phyloP scores from a whole-genome alignment of 2,113 vertebrate species.

The Cryptomyrus ogoouensis region DNA sequence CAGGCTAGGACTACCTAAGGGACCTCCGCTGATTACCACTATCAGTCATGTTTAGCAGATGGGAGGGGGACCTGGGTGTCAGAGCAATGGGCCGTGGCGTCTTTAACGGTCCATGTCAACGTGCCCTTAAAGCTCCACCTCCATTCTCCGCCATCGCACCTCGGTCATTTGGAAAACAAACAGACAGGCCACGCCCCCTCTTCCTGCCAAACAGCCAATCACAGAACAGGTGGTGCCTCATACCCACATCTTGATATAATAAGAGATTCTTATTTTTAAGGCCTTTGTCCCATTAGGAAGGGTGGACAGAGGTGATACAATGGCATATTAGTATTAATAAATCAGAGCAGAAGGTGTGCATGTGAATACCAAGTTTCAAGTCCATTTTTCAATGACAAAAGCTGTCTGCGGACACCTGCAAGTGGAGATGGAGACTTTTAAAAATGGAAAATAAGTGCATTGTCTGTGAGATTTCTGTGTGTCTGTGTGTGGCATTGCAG shows the following conservation, averaged over 20 bases:
- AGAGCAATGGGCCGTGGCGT: slow-evolving; percentile 2
- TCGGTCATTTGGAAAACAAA: not conserved
- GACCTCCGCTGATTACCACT: slow-evolving; percentile 3
- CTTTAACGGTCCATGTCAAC: slow-evolving; percentile 5
- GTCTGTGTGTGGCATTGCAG: not conserved
- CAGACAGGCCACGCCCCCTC: not conserved
- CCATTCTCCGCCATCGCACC: not conserved
- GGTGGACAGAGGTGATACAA: not conserved
- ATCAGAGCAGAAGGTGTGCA: not conserved
- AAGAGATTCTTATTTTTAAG: not conserved
- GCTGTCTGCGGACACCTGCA: not conserved
- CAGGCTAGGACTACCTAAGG: not conserved
- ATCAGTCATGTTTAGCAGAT: slow-evolving; percentile 15
- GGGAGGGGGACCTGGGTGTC: not conserved
- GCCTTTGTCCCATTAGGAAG: not conserved
- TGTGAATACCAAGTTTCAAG: not conserved
- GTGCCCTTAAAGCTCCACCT: not conserved
- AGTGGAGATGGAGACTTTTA: not conserved
- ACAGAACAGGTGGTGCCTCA: not conserved
- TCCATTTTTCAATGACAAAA: not conserved
- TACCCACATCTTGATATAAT: not conserved
- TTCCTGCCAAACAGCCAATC: not conserved
- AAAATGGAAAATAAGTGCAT: not conserved
- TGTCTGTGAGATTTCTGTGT: not conserved
- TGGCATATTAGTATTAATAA: not conserved